Conservation (phyloP, 2,888 invertebrate species). For the Orthosia gracilis region DNA sequence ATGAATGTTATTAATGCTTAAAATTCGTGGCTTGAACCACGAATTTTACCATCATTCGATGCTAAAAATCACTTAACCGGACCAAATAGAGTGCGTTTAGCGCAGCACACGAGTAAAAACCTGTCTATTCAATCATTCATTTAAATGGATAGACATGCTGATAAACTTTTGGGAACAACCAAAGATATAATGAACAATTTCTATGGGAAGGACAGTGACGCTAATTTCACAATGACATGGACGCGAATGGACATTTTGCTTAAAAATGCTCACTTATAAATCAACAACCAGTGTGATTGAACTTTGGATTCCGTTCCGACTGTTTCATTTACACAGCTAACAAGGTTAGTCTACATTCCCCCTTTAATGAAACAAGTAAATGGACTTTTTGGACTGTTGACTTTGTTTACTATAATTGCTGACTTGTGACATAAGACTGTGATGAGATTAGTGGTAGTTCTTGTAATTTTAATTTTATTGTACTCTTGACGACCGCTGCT, state of each 20-base stretch:
- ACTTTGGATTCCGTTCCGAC: slow-evolving; percentile 6
- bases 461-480: slow-evolving; percentile 8
- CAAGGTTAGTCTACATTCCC: slow-evolving; percentile 8
- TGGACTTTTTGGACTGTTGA: slow-evolving; percentile 8
- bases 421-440: background rate
- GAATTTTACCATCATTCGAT: background rate
- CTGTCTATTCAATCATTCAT: background rate
- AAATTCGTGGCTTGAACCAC: background rate
- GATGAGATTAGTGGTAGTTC: background rate
- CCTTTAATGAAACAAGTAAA: slow-evolving; percentile 13
- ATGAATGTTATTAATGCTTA: too few species aligned
- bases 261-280: slow-evolving; percentile 8
- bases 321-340: slow-evolving; percentile 21
- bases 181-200: too few species aligned
- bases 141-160: background rate
- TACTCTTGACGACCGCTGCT: background rate
- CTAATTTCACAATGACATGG: background rate
- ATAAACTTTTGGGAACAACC: background rate
- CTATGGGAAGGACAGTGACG: too few species aligned
- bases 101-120: background rate
- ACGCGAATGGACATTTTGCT: background rate
- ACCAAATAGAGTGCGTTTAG: background rate
- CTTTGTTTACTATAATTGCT: background rate
- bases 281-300: background rate
- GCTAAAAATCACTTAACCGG: background rate